Evolutionary conservation across 2,113 vertebrate species (phyloP).

Genomic region (Thalassoma bifasciatum): DNA sequence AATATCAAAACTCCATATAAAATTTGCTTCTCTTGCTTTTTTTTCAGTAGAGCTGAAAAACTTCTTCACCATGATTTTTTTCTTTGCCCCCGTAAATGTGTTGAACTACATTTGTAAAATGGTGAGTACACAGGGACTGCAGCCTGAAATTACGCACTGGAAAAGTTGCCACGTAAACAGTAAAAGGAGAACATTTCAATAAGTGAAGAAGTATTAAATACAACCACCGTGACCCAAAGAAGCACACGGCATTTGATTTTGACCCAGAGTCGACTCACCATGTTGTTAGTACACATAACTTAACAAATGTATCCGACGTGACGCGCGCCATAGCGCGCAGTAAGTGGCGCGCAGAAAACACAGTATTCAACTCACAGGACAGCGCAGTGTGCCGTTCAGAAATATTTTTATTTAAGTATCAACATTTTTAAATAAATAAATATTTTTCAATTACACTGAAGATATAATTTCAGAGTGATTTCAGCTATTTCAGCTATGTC

Average conservation of each 20-base stretch:
- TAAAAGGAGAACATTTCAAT: background rate
- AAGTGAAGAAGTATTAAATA: background rate
- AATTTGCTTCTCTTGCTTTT: background rate
- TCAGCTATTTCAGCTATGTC: conserved; percentile 48
- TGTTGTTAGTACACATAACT: background rate
- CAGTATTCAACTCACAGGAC: conserved; percentile 50
- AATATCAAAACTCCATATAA: background rate
- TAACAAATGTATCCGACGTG: background rate
- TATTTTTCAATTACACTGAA: conserved; percentile 89
- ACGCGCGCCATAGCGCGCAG: conserved; percentile 38
- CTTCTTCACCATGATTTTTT: too few species aligned
- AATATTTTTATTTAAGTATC: conserved; percentile 85
- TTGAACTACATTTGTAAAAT: background rate
- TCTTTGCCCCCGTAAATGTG: background rate
- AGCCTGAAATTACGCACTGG: background rate
- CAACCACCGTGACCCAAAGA: background rate
- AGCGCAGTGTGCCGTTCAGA: conserved; percentile 70
- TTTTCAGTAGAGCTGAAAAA: background rate
- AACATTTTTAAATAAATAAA: conserved; percentile 99
- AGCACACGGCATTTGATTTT: background rate
- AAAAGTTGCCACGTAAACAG: background rate
- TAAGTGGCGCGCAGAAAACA: conserved; percentile 50
- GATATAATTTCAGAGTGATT: conserved; percentile 80
- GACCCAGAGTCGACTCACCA: background rate
- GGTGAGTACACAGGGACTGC: background rate